Conservation (phyloP, 2,888 invertebrate genomes). For the Clivina fossor region DNA sequence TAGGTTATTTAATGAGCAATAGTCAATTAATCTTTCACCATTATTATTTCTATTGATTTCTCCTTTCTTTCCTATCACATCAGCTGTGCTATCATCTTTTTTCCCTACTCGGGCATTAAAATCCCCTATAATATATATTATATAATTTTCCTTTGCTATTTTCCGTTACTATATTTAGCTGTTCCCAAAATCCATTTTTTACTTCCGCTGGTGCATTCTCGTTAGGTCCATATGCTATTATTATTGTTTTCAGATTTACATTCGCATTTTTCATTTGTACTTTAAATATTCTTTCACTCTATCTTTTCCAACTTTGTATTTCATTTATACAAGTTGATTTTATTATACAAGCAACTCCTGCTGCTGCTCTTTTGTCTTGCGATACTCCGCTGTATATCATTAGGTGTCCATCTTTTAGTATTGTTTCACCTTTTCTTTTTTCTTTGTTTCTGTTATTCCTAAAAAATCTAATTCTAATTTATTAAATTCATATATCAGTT, state of each 20-base stretch:
- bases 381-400: constrained; percentile 28
- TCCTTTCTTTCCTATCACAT: constrained; percentile 27
- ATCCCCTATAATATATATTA: constrained; percentile 22
- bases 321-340: no score
- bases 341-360: constrained; percentile 22
- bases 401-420: no score
- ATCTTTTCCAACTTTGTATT: no score
- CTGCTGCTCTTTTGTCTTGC: constrained; percentile 16
- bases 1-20: constrained; percentile 23
- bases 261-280: constrained; percentile 25
- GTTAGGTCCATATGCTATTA: constrained; percentile 23
- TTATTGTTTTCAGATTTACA: constrained; percentile 20
- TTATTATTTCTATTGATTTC: constrained; percentile 33
- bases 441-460: constrained; percentile 25
- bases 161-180: constrained; percentile 7
- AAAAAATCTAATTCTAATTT: constrained; percentile 48
- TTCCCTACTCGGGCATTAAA: constrained; percentile 26
- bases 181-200: constrained; percentile 32
- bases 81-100: constrained; percentile 4
- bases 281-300: constrained; percentile 8
- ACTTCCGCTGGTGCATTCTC: constrained; percentile 15
- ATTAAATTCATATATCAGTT: constrained; percentile 39
- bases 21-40: constrained; percentile 31
- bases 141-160: constrained; percentile 13
- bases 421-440: no score